Base-by-base conservation (phyloP, 1,140 invertebrate genomes). In the Latrodectus geometricus region DNA sequence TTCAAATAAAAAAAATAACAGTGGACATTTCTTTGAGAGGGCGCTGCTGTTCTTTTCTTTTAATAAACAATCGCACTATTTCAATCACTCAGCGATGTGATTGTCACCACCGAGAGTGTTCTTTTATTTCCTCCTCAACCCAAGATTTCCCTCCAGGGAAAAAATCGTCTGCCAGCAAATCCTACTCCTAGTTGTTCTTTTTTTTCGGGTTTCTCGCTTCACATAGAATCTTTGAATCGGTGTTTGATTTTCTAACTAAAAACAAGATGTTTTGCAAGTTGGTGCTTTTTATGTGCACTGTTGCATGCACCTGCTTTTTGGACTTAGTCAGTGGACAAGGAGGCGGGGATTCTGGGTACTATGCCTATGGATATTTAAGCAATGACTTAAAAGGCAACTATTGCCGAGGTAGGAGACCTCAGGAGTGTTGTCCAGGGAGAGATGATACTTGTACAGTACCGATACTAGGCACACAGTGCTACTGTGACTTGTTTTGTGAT, bases 401-500 rank as follows among this genome's bases (percentile, higher is more conserved):
- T 56, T 93, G 92, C 78, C 90, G 89, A 4, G 81, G 81, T 8
- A 80, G 88, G 14, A 89, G 89, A 9, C 89, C 91, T 5, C 89
- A 89, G 17, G 61, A 48, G 73, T 97, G 96, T 89, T 97, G 96
- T 90, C 88, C 90, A 0, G 93, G 94, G 15, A 91, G 96, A 61
- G 91, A 93, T 88, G 96, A 97, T 90, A 92, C 93, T 9, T 97
- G 96, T 90, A 93, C 94, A 1, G 92, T 94, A 23, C 95, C 95
- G 12, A 95, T 97, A 88, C 88, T 92, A 92, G 95, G 92, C 17
- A 97, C 96, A 0, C 90, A 95, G 5, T 98, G 97, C 91, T 98
- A 98, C 91, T 98, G 97, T 90, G 97, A 98, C 91, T 93, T 96
- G 88, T 98, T 98, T 91, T 98, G 97, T 91, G 94, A 96, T 89